These are phyloP conservation scores for Xanthorhoe designata DNA, from an alignment of 2,888 invertebrate genomes.

Conservation along the genomic window DNA sequence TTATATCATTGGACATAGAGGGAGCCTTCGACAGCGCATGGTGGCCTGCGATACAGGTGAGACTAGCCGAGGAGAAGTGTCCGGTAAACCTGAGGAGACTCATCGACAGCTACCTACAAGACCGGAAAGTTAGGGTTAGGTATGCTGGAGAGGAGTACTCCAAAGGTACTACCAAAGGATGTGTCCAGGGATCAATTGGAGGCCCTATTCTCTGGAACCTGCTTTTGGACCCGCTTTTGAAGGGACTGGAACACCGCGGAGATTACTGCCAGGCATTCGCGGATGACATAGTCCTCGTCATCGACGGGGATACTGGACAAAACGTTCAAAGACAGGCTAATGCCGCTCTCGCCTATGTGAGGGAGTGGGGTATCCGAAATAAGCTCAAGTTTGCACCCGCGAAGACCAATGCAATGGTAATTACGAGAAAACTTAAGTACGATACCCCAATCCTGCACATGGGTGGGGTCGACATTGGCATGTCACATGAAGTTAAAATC, in stretches of 20 bases:
- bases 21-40: no score
- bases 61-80: conserved; percentile 7
- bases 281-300: conserved; percentile 32
- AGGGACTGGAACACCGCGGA: neutral
- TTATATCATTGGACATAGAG: no score
- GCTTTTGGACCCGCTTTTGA: conserved; percentile 9
- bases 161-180: neutral
- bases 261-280: conserved; percentile 16
- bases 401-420: no score
- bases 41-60: neutral
- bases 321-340: conserved; percentile 7
- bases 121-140: neutral
- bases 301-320: conserved; percentile 9
- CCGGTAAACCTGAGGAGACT: neutral
- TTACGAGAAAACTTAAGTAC: no score
- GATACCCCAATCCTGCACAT: no score
- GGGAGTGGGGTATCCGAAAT: no score
- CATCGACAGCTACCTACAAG: conserved; percentile 1
- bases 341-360: conserved; percentile 12
- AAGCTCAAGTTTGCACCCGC: no score
- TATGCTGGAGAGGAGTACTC: no score
- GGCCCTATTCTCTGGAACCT: conserved; percentile 12
- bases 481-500: conserved; percentile 7
- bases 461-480: conserved; percentile 14
- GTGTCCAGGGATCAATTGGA: neutral